Evolutionary conservation across 1,140 invertebrate genomes (phyloP).

Genomic region (Caerostris extrusa): DNA sequence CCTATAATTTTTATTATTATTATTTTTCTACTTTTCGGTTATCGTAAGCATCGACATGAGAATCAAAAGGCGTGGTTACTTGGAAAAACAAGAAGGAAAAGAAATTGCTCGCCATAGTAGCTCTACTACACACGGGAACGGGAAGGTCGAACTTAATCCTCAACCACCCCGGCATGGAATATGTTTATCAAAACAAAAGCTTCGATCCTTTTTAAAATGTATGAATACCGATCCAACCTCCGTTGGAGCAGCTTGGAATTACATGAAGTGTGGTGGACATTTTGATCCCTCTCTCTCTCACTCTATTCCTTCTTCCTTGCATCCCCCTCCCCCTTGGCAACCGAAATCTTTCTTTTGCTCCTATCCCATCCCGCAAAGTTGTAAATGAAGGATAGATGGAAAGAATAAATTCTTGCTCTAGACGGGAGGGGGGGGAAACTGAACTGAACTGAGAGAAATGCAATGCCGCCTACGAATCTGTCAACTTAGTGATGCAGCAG

Average conservation of each 20-base stretch:
- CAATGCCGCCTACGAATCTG: conserved; percentile 60
- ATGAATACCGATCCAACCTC: conserved; percentile 68
- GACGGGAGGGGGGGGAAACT: neutral
- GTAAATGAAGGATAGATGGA: conserved; percentile 76
- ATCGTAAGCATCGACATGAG: neutral
- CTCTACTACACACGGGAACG: neutral
- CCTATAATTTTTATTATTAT: neutral
- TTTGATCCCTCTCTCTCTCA: conserved; percentile 52
- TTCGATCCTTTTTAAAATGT: conserved; percentile 78
- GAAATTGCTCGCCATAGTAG: conserved; percentile 3
- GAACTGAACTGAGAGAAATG: conserved; percentile 6
- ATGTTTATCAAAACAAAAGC: conserved; percentile 78
- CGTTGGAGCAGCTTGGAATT: conserved; percentile 61
- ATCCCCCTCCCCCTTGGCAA: neutral
- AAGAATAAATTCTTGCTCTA: conserved; percentile 72
- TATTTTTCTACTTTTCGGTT: neutral
- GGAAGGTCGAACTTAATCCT: conserved; percentile 54
- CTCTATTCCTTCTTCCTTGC: neutral
- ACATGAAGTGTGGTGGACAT: conserved; percentile 74
- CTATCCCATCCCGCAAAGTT: conserved; percentile 59
- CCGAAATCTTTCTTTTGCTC: neutral
- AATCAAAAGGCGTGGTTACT: neutral
- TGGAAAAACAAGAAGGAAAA: neutral
- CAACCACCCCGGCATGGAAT: conserved; percentile 54
- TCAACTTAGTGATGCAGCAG: conserved; percentile 74